Evolutionary conservation across 1,140 invertebrate species (phyloP).

Genomic region (Drosophila watanabei): DNA sequence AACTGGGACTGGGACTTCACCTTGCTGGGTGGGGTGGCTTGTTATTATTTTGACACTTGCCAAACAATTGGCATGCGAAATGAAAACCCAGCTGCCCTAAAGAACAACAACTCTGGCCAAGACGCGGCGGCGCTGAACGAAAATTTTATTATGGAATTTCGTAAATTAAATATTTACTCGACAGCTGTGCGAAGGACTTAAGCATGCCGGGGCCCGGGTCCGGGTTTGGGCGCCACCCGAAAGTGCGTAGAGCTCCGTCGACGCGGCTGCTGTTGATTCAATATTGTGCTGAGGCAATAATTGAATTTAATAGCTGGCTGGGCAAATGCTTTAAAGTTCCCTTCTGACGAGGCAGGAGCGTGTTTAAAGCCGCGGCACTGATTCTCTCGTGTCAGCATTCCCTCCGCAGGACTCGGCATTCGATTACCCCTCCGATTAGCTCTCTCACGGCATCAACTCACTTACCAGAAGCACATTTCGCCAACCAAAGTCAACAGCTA

Average conservation of each 20-base stretch:
- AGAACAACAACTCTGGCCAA: constrained; percentile 36
- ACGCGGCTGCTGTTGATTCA: constrained; percentile 49
- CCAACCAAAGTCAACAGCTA: constrained; percentile 56
- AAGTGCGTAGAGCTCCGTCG: constrained; percentile 10
- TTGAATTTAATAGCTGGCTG: constrained; percentile 71
- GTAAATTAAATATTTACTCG: constrained; percentile 83
- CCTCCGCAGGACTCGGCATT: neutral
- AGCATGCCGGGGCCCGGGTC: constrained; percentile 6
- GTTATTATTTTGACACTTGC: constrained; percentile 83
- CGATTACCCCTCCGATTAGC: constrained; percentile 27
- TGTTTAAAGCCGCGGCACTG: neutral
- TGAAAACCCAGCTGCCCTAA: constrained; percentile 75
- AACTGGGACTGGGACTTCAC: constrained; percentile 14
- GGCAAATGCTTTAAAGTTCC: constrained; percentile 27
- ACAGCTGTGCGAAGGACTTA: constrained; percentile 74
- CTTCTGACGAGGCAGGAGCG: neutral
- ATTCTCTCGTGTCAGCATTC: neutral
- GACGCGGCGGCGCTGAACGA: constrained; percentile 46
- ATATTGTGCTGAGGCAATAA: constrained; percentile 67
- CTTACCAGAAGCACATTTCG: constrained; percentile 34
- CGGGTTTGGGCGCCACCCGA: neutral
- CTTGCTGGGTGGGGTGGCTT: constrained; percentile 59
- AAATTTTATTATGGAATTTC: constrained; percentile 81
- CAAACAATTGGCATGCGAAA: constrained; percentile 81
- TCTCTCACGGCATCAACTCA: constrained; percentile 28